Evolutionary conservation across 1,140 invertebrate genomes (phyloP), one percentile per base, ranked within the genome.

Genomic region (Drosophila triauraria): DNA sequence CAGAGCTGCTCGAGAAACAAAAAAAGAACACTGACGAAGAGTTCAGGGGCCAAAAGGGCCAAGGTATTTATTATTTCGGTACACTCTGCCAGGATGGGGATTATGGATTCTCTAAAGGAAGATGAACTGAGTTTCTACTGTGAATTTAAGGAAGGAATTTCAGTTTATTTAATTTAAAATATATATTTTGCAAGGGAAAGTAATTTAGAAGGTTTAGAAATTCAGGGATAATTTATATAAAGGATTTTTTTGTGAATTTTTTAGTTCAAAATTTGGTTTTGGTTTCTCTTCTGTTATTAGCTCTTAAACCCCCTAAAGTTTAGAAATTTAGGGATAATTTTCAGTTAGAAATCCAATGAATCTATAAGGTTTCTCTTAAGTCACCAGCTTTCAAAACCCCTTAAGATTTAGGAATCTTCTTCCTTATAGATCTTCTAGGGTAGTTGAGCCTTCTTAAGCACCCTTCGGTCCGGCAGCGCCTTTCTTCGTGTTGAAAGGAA

Each of bases 401-500:
- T 35, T 47, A 32, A 20, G 40, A 25, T 25, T n/a, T 3, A 32
- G 35, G 9, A 9, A 12, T 35, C 51, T 20, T 23, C 32, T 35
- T 5, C 4, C 3, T 10, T 40, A 15, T 1, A 27, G 32, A 23
- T 40, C 5, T 23, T 38, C 12, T n/a, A 72, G 56, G 54, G 83
- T 74, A 70, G 46, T 43, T 53, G 7, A 20, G n/a, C 25, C 32
- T 62, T 64, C 50, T 46, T 61, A 7, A 32, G 20, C 10, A 10
- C 25, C 6, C 20, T 32, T 30, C 27, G 10, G 4, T 2, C 27
- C 44, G 15, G 0, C 48, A 20, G 1, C 13, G 35, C 71, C 67
- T 58, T 79, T 79, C 53, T 85, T 91, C 83, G 81, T 82, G 86
- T 82, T 85, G 86, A 90, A 90, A 90, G 86, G 85, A 91, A 91